Conservation (phyloP, 2,113 vertebrate genomes). For the Amphilophus citrinellus region DNA sequence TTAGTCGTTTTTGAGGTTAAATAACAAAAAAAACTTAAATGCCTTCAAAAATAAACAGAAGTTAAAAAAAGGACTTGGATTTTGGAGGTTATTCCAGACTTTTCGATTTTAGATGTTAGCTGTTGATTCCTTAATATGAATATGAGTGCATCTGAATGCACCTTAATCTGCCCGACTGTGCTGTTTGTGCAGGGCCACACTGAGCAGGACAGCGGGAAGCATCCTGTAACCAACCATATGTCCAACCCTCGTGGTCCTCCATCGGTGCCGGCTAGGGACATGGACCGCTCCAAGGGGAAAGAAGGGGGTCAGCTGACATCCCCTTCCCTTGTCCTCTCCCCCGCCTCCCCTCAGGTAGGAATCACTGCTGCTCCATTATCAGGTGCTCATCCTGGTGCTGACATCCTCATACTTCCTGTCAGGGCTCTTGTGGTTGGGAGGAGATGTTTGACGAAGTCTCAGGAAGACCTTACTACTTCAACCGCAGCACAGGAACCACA, state of each 20-base stretch:
- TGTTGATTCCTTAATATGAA: too few relatives aligned
- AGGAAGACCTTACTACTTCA: constrained; percentile 87
- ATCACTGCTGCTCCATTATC: not conserved
- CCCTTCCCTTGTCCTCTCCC: constrained; percentile 7
- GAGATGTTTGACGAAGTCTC: constrained; percentile 84
- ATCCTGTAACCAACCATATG: constrained; percentile 84
- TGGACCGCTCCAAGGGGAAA: constrained; percentile 19
- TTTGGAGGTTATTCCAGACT: too few relatives aligned
- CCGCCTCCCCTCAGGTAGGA: constrained; percentile 46
- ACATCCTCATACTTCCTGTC: not conserved
- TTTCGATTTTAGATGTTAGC: too few relatives aligned
- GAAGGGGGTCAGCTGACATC: constrained; percentile 30
- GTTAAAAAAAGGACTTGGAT: too few relatives aligned
- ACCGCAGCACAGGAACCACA: constrained; percentile 81
- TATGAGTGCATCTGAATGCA: too few relatives aligned
- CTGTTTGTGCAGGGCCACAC: constrained; percentile 69
- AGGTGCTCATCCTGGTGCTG: not conserved
- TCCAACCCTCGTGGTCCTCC: constrained; percentile 76
- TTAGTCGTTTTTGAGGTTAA: not conserved
- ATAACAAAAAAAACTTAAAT: not conserved
- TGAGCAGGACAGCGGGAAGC: constrained; percentile 82
- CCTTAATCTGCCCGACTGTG: not conserved
- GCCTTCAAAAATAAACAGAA: not conserved
- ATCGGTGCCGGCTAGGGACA: not conserved
- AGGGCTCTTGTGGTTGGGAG: constrained; percentile 77